Percentiles rank a stretch among this genome's conserved stretches.
phyloP scores from a whole-genome alignment of 2,113 vertebrate species.

The Epinephelus fuscoguttatus region DNA sequence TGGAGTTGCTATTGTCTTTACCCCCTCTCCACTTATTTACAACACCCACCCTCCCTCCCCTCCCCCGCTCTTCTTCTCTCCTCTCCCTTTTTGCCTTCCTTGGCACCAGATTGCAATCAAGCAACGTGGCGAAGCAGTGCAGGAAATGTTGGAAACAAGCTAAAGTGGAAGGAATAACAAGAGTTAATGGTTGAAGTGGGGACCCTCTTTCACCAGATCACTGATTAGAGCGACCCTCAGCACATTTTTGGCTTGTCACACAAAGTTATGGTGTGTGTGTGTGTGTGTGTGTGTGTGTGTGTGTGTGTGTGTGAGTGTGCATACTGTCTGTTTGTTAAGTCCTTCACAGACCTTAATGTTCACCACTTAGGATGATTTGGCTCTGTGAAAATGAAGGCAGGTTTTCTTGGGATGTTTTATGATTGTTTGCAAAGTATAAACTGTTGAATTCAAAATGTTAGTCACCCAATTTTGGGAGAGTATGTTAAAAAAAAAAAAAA shows the following conservation, averaged over 20 bases:
- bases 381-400: constrained; percentile 23
- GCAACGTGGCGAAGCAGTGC: constrained; percentile 53
- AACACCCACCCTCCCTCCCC: constrained; percentile 12
- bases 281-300: constrained; percentile 11
- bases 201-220: constrained; percentile 65
- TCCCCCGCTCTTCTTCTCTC: not conserved
- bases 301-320: constrained; percentile 7
- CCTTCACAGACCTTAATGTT: constrained; percentile 8
- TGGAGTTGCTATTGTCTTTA: constrained; percentile 72
- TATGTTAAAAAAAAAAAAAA: no score
- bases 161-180: constrained; percentile 68
- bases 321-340: constrained; percentile 15
- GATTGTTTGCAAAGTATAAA: constrained; percentile 20
- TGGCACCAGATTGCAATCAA: constrained; percentile 74
- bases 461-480: not conserved
- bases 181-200: constrained; percentile 67
- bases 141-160: constrained; percentile 63
- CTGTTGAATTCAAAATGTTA: not conserved
- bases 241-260: constrained; percentile 36
- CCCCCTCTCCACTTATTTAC: constrained; percentile 34
- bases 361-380: constrained; percentile 20
- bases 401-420: constrained; percentile 6
- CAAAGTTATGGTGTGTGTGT: constrained; percentile 9
- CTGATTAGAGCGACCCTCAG: constrained; percentile 67
- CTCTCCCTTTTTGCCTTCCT: constrained; percentile 28